Evolutionary conservation across 2,113 vertebrate species (phyloP).

Genomic region (Anarrhichthys ocellatus): DNA sequence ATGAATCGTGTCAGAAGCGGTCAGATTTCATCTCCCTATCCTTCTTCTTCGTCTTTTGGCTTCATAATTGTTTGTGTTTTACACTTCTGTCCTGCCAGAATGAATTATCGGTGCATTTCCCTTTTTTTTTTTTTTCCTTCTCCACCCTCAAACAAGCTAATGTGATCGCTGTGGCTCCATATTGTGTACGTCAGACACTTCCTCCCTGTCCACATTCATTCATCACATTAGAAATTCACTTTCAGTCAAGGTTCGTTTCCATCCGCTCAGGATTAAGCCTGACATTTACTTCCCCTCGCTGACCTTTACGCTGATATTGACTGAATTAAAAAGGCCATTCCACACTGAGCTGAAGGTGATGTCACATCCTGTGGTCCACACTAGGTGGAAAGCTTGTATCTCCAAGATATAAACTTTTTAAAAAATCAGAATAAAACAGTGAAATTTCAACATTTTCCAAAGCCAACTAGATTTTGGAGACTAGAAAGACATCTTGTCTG

Average conservation of each 20-base stretch:
- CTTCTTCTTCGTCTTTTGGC: conserved; percentile 2
- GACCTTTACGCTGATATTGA: conserved; percentile 57
- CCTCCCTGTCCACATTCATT: conserved; percentile 56
- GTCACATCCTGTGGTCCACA: conserved; percentile 12
- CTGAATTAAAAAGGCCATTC: conserved; percentile 23
- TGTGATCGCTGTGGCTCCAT: conserved; percentile 39
- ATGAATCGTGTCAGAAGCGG: conserved; percentile 41
- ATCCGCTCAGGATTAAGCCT: conserved; percentile 42
- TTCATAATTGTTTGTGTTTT: conserved; percentile 62
- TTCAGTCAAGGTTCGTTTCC: conserved; percentile 42
- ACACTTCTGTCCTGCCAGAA: conserved; percentile 49
- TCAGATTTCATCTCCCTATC: conserved; percentile 10
- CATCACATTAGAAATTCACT: conserved; percentile 60
- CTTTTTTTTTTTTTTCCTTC: not conserved
- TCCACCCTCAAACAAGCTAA: conserved; percentile 29
- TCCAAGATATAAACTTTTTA: not conserved
- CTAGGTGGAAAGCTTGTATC: not conserved
- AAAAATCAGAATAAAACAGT: not conserved
- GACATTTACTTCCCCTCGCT: conserved; percentile 54
- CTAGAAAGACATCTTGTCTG: not conserved
- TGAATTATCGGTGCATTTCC: conserved; percentile 37
- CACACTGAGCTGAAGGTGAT: conserved; percentile 15
- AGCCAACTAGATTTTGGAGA: not conserved
- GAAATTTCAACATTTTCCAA: not conserved
- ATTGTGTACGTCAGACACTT: conserved; percentile 56